Percentiles rank a stretch among this genome's conserved stretches.
These are phyloP conservation scores for Eumeta japonica DNA, from an alignment of 1,140 invertebrate genomes.

Conservation along the genomic window DNA sequence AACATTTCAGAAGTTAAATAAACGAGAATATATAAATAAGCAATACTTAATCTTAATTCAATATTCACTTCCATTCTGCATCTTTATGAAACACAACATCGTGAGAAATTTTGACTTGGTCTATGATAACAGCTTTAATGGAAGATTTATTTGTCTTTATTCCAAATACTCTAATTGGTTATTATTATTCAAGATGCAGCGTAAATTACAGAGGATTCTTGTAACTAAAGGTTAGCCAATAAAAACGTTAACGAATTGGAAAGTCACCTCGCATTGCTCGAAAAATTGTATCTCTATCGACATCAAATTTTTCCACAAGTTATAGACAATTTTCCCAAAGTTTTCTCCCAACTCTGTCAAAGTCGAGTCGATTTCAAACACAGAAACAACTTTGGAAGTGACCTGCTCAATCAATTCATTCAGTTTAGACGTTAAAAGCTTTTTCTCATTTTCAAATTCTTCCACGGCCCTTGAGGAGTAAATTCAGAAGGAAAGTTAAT, in stretches of 20 bases:
- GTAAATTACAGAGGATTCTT: not conserved
- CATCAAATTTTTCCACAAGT: conserved; percentile 75
- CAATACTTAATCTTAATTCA: no score
- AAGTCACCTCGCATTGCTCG: conserved; percentile 73
- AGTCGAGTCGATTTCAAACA: conserved; percentile 37
- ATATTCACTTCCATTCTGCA: no score
- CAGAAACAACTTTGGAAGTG: conserved; percentile 30
- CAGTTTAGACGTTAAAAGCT: conserved; percentile 37
- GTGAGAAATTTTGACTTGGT: no score
- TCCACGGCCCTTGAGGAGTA: conserved; percentile 21
- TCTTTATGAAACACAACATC: no score
- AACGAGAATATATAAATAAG: no score
- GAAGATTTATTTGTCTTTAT: no score
- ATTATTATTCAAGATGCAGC: not conserved
- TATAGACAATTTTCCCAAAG: conserved; percentile 61
- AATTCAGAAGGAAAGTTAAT: no score
- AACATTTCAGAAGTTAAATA: no score
- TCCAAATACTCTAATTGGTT: not conserved
- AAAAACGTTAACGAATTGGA: not conserved
- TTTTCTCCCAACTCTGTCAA: conserved; percentile 49
- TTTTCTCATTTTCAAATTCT: conserved; percentile 37
- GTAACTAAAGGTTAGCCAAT: not conserved
- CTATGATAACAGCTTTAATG: no score
- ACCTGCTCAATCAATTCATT: conserved; percentile 46
- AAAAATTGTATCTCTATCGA: conserved; percentile 75